Evolutionary conservation across 1,140 invertebrate species (phyloP), one percentile per base, ranked within the genome.

Genomic region (Cydia pomonella): DNA sequence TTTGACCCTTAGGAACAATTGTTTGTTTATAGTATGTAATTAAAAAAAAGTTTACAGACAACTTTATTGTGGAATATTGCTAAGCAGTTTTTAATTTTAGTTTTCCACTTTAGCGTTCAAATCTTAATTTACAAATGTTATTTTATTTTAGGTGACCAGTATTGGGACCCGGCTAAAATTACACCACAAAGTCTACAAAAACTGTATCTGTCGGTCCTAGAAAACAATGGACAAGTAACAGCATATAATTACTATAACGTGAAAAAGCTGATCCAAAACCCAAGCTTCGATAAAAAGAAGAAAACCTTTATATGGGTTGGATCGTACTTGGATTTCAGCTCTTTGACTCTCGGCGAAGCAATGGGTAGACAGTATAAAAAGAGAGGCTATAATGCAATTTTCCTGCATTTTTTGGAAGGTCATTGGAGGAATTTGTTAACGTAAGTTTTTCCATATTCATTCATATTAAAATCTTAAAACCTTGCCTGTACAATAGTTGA

Each of bases 321-420:
- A 16, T 44, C 41, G 16, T 73, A 73, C 13, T 21, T 59, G 27
- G 72, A 73, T 23, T n/a, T 29, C 18, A 29, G 4, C 4, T 38
- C 27, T 41, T 9, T 72, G 1, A n/a, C 18, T 6, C 18, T 72
- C 9, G 38, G 29, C 0, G 16, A 9, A 2, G 50, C 75, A 0
- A 29, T 87, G 1, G 83, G 53, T 16, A 59, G 53, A 12, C 18
- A 9, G 53, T 59, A 59, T 21, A 21, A 59, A 59, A 9, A 0
- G 5, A 59, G 16, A 59, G 53, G 53, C n/a, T 59, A 59, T 59
- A 59, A 59, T 59, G 53, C 9, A 21, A 18, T 59, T 59, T 59
- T 59, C 2, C 18, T 59, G 6, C 53, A 59, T 59, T 59, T 59
- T 59, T 3, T 59, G 53, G 53, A 59, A 59, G 53, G 18, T 10